Conservation (phyloP, 2,797 vertebrate species). For the Micrastur ruficollis region DNA sequence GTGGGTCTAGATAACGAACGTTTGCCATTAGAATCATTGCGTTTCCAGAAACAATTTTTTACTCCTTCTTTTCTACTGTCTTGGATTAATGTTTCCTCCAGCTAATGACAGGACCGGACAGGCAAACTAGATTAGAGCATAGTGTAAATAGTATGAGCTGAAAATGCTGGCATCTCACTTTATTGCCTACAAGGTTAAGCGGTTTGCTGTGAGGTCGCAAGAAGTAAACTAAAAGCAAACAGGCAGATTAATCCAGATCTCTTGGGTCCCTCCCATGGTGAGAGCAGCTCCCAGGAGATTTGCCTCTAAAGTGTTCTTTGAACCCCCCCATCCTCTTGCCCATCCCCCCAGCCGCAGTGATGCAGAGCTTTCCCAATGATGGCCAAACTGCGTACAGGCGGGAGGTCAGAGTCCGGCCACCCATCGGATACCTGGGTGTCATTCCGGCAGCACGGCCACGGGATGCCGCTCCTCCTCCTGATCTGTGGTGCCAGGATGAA, state of each 20-base stretch:
- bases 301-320: background rate
- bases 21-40: constrained; percentile 23
- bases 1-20: constrained; percentile 36
- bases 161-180: background rate
- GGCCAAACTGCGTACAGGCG: fast-evolving
- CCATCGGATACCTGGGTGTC: background rate
- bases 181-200: background rate
- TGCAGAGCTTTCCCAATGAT: background rate
- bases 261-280: background rate
- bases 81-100: constrained; percentile 40
- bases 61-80: constrained; percentile 23
- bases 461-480: background rate
- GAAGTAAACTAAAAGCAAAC: background rate
- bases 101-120: constrained; percentile 54
- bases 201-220: background rate
- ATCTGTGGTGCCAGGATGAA: background rate
- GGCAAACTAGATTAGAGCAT: background rate
- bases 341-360: fast-evolving
- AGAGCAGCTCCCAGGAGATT: background rate
- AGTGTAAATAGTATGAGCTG: constrained; percentile 18
- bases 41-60: constrained; percentile 54
- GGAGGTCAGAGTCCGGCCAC: background rate
- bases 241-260: background rate
- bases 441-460: fast-evolving
- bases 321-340: background rate